A percentile compares a stretch with the other conserved stretches of the same genome.
Conservation (phyloP, 1,140 invertebrate genomes). For the Tetraneura akinire region DNA sequence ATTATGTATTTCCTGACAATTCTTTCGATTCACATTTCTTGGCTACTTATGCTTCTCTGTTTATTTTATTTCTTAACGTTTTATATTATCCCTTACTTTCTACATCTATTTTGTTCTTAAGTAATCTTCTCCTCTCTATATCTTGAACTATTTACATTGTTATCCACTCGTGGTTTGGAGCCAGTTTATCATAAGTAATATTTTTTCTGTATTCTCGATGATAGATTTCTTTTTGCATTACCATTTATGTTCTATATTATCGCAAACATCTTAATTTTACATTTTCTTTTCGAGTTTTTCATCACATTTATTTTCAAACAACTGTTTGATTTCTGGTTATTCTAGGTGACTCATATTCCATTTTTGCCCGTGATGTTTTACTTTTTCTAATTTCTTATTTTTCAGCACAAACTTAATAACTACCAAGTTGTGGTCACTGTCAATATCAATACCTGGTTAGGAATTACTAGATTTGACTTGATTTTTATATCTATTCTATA, state of each 20-base stretch:
- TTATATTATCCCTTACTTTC: slow-evolving; percentile 37
- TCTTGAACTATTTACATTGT: slow-evolving; percentile 29
- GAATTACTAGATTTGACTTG: slow-evolving; percentile 55
- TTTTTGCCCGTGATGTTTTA: background rate
- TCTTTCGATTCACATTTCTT: slow-evolving; percentile 24
- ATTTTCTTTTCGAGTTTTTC: slow-evolving; percentile 10
- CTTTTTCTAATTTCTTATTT: slow-evolving; percentile 31
- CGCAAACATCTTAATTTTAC: background rate
- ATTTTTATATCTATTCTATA: slow-evolving; percentile 57
- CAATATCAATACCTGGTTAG: slow-evolving; percentile 54
- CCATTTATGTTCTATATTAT: slow-evolving; percentile 16
- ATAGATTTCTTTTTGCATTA: slow-evolving; percentile 12
- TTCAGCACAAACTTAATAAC: slow-evolving; percentile 51
- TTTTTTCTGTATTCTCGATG: background rate
- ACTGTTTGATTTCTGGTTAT: slow-evolving; percentile 12
- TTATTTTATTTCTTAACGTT: slow-evolving; percentile 42
- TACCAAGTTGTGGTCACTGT: slow-evolving; percentile 57
- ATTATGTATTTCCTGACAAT: slow-evolving; percentile 35
- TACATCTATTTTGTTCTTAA: slow-evolving; percentile 43
- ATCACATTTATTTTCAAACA: slow-evolving; percentile 21
- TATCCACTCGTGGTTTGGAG: background rate
- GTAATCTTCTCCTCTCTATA: slow-evolving; percentile 33
- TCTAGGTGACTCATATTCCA: slow-evolving; percentile 31
- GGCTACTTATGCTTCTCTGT: slow-evolving; percentile 27
- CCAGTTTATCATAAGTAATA: slow-evolving; percentile 9